Base-by-base conservation (phyloP, 2,888 invertebrate species). In the Strigamia crassipes region DNA sequence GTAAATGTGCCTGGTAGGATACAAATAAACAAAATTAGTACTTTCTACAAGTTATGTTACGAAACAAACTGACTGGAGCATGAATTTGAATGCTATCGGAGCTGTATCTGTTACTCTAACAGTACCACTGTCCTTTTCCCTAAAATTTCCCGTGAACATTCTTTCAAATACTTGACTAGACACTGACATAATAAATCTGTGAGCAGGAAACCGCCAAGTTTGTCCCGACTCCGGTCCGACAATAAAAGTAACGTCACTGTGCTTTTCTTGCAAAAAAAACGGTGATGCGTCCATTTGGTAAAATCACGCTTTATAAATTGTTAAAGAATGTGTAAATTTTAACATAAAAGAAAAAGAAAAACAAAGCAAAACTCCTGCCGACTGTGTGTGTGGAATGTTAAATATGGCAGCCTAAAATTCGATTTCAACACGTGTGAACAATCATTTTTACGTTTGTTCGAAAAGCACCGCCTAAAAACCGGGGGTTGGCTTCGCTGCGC, bases 191-290 rank as follows among this genome's bases (percentile, higher is more conserved):
- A 73, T 31, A n/a, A 73, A 73, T 12, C 73, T 73, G 31, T 73
- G 73, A 15, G 73, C 73, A 27, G 73, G 73, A 8, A 73, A 73
- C 23, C 73, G 23, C 73, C 73, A 73, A 6, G 73, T 73, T 73
- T 73, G 73, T 15, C 27, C 27, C 12, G 23, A 31, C n/a, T 73
- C 73, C 12, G 73, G 73, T 3, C 73, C 73, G 27, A 73, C 73
- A 31, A 73, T 73, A 31, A 73, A 73, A 73, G 73, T 5, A 13
- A 73, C 73, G n/a, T 73, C 73, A 73, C 73, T 73, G 31, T 15
- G 10, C 12, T 73, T 3, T 31, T 73, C 73, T 73, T 73, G 9
- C 13, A 73, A 27, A 73, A 73, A 73, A 73, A 31, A 73, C n/a
- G 10, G 10, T 73, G 12, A 10, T 27, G 13, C 73, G 27, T 73